phyloP scores from a whole-genome alignment of 2,888 invertebrate genomes.

The Nezara viridula region DNA sequence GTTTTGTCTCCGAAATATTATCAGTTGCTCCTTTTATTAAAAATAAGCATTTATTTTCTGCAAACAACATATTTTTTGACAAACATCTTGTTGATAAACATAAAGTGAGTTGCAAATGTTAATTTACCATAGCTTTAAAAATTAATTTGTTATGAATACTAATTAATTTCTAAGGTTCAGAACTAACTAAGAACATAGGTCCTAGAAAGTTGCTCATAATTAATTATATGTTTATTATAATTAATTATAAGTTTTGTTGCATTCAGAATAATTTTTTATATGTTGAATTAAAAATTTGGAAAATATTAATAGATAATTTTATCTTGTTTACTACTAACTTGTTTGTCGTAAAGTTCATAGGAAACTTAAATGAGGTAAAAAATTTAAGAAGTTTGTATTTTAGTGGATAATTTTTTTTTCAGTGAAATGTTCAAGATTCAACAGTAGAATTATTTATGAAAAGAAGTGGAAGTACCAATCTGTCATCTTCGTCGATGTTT shows the following conservation, averaged over 20 bases:
- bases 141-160: background rate
- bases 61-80: slow-evolving; percentile 71
- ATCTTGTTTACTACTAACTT: background rate
- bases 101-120: slow-evolving; percentile 85
- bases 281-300: background rate
- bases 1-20: slow-evolving; percentile 76
- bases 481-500: background rate
- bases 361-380: background rate
- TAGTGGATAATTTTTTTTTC: background rate
- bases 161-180: background rate
- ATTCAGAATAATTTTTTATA: too few species aligned
- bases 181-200: background rate
- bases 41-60: slow-evolving; percentile 50
- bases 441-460: background rate
- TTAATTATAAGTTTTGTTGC: too few species aligned
- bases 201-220: background rate
- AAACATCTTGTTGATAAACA: slow-evolving; percentile 78
- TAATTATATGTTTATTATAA: too few species aligned
- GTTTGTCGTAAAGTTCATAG: background rate
- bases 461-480: background rate
- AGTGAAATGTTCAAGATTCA: background rate
- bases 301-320: background rate
- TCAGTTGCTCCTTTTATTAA: slow-evolving; percentile 12
- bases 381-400: background rate
- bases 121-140: background rate